Evolutionary conservation across 2,797 vertebrate species (phyloP).

Genomic region (Pyrrhura leucotis): DNA sequence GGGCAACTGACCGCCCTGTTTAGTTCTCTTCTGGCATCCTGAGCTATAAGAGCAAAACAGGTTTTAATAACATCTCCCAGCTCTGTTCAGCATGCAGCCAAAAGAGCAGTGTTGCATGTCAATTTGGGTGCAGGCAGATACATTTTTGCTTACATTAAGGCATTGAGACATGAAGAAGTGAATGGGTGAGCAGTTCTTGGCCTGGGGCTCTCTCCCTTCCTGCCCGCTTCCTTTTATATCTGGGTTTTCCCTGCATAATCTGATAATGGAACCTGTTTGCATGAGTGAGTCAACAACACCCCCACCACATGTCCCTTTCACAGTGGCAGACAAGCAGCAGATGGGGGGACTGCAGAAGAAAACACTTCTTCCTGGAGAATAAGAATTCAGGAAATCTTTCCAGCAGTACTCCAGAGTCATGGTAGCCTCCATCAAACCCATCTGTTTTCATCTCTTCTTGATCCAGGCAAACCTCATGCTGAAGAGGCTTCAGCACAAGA

Average conservation of each 20-base stretch:
- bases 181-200: background rate
- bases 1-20: background rate
- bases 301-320: background rate
- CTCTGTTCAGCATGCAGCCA: background rate
- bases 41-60: background rate
- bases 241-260: background rate
- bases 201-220: background rate
- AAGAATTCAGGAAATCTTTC: background rate
- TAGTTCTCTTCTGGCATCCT: background rate
- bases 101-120: rapidly evolving
- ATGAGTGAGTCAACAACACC: background rate
- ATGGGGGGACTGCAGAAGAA: background rate
- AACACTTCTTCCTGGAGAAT: background rate
- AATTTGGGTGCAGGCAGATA: background rate
- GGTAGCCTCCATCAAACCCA: background rate
- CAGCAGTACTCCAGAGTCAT: background rate
- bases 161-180: background rate
- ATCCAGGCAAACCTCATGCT: background rate
- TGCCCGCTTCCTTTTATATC: background rate
- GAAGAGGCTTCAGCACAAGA: background rate
- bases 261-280: background rate
- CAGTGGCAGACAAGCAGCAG: background rate
- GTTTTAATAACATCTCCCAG: background rate
- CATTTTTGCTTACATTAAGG: rapidly evolving
- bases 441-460: background rate